Base-by-base conservation (phyloP, 2,113 vertebrate species). In the Lates calcarifer region DNA sequence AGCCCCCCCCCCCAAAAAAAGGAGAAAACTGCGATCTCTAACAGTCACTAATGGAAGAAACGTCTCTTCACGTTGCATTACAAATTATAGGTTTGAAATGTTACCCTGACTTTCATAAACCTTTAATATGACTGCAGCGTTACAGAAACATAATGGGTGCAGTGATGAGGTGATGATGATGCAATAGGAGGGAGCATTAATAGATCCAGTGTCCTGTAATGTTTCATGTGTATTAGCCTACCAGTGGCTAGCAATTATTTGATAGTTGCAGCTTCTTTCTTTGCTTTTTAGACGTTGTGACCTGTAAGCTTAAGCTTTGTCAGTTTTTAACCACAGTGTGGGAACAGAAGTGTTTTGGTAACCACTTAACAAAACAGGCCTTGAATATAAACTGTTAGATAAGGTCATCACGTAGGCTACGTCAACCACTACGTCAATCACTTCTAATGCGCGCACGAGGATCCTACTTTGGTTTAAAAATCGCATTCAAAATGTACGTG, bases 151-250 rank as follows among this genome's bases (percentile, higher is more conserved):
- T 37, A 29, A 72, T 15, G 41, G 37, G 18, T 53, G 64, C 63
- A 41, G 55, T 64, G 71, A 51, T 68, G 80, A 73, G 24, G 62
- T 56, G 82, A 58, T 57, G 74, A 69, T 85, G 74, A 85, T 70
- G 81, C 41, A 77, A 74, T 56, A 69, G 41, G 66, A 75, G 55
- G 65, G 17, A 45, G 35, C 78, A 72, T 71, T 64, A 61, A 49
- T 84, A 61, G 68, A 68, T 77, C 1, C 37, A 24, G 33, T 45
- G 26, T 81, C 28, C 14, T 33, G 68, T 28, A 51, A 62, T 29
- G 56, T 6, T 63, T 61, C 51, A 17, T 37, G 20, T 18, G 33
- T 45, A 31, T 35, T 12, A 13, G 6, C 31, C 10, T 35, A 60
- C 6, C 26, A 45, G 35, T 51, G 51, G 79, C 4, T 45, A 53